phyloP scores from a whole-genome alignment of 2,888 invertebrate genomes.

The Pyrrhia umbra region DNA sequence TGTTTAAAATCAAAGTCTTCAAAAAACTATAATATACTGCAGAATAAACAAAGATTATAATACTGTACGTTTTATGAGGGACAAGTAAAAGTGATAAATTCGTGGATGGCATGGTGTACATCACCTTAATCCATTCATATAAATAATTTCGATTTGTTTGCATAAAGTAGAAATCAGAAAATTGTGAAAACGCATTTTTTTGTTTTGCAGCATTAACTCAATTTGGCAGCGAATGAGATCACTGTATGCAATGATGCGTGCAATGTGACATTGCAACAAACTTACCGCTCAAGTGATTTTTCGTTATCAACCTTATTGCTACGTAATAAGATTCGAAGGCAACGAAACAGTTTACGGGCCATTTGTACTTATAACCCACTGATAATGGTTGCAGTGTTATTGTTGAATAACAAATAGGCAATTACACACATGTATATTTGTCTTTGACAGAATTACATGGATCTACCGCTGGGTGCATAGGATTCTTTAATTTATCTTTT shows the following conservation, averaged over 20 bases:
- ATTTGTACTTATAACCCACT: conserved; percentile 68
- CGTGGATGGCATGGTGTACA: conserved; percentile 27
- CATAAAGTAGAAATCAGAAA: conserved; percentile 5
- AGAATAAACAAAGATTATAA: conserved; percentile 7
- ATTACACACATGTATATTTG: conserved; percentile 49
- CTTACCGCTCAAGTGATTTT: conserved; percentile 45
- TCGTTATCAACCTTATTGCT: conserved; percentile 46
- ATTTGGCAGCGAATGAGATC: conserved; percentile 72
- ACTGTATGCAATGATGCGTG: conserved; percentile 72
- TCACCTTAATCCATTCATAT: conserved; percentile 12
- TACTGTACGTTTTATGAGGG: conserved; percentile 23
- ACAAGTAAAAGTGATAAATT: conserved; percentile 27
- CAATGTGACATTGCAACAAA: conserved; percentile 78
- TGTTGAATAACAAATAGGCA: conserved; percentile 64
- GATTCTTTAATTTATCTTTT: background rate
- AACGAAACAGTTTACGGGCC: conserved; percentile 36
- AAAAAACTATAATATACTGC: background rate
- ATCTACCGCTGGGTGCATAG: conserved; percentile 4
- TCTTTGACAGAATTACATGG: conserved; percentile 32
- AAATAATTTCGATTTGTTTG: conserved; percentile 18
- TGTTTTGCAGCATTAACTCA: conserved; percentile 47
- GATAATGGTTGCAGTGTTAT: conserved; percentile 69
- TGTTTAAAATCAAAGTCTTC: background rate
- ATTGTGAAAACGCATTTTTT: conserved; percentile 22
- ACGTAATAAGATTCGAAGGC: conserved; percentile 40